Evolutionary conservation across 53 echinoderm and acorn worm genomes (phyloP), one percentile per base, ranked within the genome.

Genomic region (Temnopleurus reevesii): DNA sequence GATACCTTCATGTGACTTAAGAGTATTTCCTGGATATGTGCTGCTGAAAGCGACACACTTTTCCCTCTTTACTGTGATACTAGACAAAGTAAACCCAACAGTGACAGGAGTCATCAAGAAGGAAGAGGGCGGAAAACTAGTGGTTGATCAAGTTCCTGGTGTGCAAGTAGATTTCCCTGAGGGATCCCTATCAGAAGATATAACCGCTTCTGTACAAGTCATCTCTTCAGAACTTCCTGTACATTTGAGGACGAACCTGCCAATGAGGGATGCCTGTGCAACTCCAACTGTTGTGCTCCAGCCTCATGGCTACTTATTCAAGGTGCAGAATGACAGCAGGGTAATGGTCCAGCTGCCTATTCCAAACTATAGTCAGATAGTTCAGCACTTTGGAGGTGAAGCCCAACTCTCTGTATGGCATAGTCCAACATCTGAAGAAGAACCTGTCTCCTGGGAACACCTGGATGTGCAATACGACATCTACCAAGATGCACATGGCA

Each of bases 401-500:
- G 98, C 95, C 34, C 61, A 93, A 59, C 79, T 97, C 17, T 90
- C 95, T 4, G 90, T 97, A 5, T 97, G 98, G 98, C 95, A 95
- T 45, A 97, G 95, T 76, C 93, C 93, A 24, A 97, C 98, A 4
- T 71, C 91, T 23, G 95, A 96, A 51, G 89, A 93, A 41, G 94
- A 97, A 57, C 95, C 98, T 2, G 84, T 93, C 13, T 86, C 91
- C 1, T 95, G 95, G 94, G 90, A 95, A 60, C 77, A 55, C n/a
- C 89, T 96, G 21, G 83, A 94, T 45, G 81, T 91, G 7, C 49
- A 90, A 45, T 94, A 89, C 43, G 65, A 54, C 35, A 83, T 95
- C 23, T 76, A 61, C 7, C 49, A 85, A 27, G 93, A 96, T 43
- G 95, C 91, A 12, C 58, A 94, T 41, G 92, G 86, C n/a, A 89